Conservation (phyloP, 2,888 invertebrate genomes). For the Nemoura dubitans region DNA sequence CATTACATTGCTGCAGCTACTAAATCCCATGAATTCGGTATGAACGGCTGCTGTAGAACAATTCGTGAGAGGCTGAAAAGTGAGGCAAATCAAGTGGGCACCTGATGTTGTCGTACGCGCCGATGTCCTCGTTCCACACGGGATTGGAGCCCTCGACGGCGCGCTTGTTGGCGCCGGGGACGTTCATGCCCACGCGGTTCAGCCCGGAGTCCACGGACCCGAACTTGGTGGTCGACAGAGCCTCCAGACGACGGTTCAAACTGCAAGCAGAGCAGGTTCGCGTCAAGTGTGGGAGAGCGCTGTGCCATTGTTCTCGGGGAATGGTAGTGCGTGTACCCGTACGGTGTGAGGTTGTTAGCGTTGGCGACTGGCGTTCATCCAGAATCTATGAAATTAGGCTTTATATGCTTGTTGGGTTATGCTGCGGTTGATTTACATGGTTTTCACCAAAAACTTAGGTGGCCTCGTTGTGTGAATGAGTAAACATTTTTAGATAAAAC, state of each 20-base stretch:
- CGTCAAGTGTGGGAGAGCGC: background rate
- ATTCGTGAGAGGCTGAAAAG: too few relatives aligned
- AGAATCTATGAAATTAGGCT: background rate
- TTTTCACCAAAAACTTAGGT: background rate
- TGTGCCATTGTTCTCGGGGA: background rate
- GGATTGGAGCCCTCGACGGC: conserved; percentile 77
- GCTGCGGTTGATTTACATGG: background rate
- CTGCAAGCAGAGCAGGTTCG: conserved; percentile 57
- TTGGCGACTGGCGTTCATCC: background rate
- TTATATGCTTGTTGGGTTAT: background rate
- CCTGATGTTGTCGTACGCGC: conserved; percentile 67
- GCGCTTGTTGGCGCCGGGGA: conserved; percentile 76
- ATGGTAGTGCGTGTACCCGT: background rate
- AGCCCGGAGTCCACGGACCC: conserved; percentile 71
- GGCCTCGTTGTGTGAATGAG: background rate
- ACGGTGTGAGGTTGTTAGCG: background rate
- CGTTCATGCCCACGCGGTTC: conserved; percentile 65
- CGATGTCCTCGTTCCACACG: conserved; percentile 68
- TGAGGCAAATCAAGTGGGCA: too few relatives aligned
- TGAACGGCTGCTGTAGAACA: too few relatives aligned
- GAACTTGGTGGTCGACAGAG: conserved; percentile 70
- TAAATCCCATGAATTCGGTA: too few relatives aligned
- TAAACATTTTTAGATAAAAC: too few relatives aligned
- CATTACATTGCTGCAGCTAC: too few relatives aligned
- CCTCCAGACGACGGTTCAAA: conserved; percentile 68